Base-by-base conservation (phyloP, 2,113 vertebrate species). In the Serilophus lunatus region DNA sequence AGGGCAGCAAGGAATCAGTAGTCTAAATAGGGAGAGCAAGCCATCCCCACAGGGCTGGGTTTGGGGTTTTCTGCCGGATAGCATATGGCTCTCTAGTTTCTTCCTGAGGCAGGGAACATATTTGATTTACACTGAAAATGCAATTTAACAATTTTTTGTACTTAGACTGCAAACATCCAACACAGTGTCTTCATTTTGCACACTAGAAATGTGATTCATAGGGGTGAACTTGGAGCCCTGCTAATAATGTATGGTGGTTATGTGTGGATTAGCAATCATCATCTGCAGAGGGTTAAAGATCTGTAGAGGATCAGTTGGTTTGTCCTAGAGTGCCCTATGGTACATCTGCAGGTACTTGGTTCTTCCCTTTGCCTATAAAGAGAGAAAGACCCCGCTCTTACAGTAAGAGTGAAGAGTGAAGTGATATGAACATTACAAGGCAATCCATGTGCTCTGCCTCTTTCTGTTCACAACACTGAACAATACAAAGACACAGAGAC, bases 401-500 rank as follows among this genome's bases (percentile, higher is more conserved):
- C 7, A 45, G 33, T 29, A 38, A 31, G 33, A 68, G 28, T 17
- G 42, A 72, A 56, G 53, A 47, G n/a, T 19, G 35, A 75, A 40
- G 33, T 33, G 71, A n/a, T 13, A 11, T 0, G 7, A 77, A 28
- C 24, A 45, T 17, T 24, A 57, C 26, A 42, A 17, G 53, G 31
- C n/a, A 0, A 1, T 18, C 59, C 70, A 69, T 38, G 9, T 56
- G 22, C 50, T 64, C 84, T 78, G 38, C 35, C n/a, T 0, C 0
- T 29, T 86, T 77, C 49, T 77, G 2, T 26, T 75, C 57, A 51
- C 29, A 61, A 5, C 18, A 56, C 25, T 50, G 45, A 69, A 54
- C 50, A 82, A 14, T 1, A 2, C 0, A 1, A 28, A 66, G n/a
- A 36, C 3, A 5, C 1, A 4, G 45, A 44, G 20, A 63, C 5